phyloP scores from a whole-genome alignment of 2,888 invertebrate genomes.

The Sycophila texana region DNA sequence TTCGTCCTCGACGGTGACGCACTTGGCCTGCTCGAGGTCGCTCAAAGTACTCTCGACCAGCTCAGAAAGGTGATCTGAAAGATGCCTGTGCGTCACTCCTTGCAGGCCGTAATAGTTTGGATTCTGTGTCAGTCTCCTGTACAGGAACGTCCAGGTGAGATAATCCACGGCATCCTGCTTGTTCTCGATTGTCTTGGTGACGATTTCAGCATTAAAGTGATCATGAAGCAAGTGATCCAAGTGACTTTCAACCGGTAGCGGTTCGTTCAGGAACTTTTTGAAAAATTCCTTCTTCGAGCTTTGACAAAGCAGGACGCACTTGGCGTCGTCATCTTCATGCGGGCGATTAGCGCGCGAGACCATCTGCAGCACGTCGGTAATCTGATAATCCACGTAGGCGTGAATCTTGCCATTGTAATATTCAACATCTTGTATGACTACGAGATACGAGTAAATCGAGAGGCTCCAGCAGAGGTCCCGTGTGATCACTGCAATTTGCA shows the following conservation, averaged over 20 bases:
- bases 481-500: constrained; percentile 94
- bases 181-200: constrained; percentile 99
- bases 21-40: constrained; percentile 96
- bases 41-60: constrained; percentile 96
- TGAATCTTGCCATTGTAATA: constrained; percentile 82
- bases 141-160: constrained; percentile 99
- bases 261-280: constrained; percentile 98
- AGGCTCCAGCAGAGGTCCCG: constrained; percentile 95
- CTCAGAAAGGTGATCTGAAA: constrained; percentile 98
- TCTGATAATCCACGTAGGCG: constrained; percentile 97
- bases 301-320: constrained; percentile 97
- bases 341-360: constrained; percentile 97
- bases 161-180: constrained; percentile 99
- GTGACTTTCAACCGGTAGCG: constrained; percentile 97
- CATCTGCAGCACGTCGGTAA: constrained; percentile 98
- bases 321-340: constrained; percentile 92
- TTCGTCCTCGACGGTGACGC: constrained; percentile 98
- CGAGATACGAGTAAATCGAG: constrained; percentile 93
- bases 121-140: constrained; percentile 97
- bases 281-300: constrained; percentile 98
- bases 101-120: constrained; percentile 99
- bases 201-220: constrained; percentile 99
- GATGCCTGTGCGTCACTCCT: constrained; percentile 96
- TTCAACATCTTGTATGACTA: constrained; percentile 97
- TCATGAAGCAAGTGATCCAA: constrained; percentile 98